Conservation (phyloP, 1,140 invertebrate species). For the Radopholus similis region DNA sequence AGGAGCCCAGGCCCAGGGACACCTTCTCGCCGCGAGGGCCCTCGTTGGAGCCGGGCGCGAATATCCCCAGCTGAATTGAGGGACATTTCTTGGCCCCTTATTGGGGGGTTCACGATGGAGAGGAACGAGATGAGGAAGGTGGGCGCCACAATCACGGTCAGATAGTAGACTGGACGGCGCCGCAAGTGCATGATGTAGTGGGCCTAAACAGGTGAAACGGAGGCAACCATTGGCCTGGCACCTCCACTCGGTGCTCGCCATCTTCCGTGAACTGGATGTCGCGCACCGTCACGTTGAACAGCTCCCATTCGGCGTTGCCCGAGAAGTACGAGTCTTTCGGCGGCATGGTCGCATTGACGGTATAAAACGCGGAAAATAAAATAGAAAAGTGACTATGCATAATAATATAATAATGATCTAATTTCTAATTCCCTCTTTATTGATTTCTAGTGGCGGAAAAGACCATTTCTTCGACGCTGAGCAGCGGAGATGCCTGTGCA, state of each 20-base stretch:
- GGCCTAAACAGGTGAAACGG: conserved; percentile 24
- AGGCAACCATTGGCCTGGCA: background rate
- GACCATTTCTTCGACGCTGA: conserved; percentile 52
- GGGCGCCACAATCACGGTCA: conserved; percentile 56
- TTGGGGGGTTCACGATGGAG: too few relatives aligned
- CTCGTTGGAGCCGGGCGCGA: conserved; percentile 51
- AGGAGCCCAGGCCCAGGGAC: conserved; percentile 47
- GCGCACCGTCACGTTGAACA: conserved; percentile 55
- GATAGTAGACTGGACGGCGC: conserved; percentile 51
- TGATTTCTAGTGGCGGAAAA: too few relatives aligned
- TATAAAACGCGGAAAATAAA: too few relatives aligned
- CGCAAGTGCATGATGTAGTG: conserved; percentile 57
- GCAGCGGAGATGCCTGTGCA: conserved; percentile 51
- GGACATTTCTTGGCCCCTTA: too few relatives aligned
- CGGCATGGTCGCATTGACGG: conserved; percentile 44
- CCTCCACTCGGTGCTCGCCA: conserved; percentile 39
- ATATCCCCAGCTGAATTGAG: conserved; percentile 58
- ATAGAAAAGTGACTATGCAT: too few relatives aligned
- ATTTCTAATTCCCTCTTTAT: too few relatives aligned
- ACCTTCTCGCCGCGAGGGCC: conserved; percentile 53
- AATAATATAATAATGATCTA: too few relatives aligned
- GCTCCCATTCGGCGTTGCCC: conserved; percentile 56
- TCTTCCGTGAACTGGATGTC: conserved; percentile 51
- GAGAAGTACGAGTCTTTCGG: conserved; percentile 52
- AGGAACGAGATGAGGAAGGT: conserved; percentile 54